Conservation (phyloP, 2,113 vertebrate species). For the Pomatorhinus ruficollis region DNA sequence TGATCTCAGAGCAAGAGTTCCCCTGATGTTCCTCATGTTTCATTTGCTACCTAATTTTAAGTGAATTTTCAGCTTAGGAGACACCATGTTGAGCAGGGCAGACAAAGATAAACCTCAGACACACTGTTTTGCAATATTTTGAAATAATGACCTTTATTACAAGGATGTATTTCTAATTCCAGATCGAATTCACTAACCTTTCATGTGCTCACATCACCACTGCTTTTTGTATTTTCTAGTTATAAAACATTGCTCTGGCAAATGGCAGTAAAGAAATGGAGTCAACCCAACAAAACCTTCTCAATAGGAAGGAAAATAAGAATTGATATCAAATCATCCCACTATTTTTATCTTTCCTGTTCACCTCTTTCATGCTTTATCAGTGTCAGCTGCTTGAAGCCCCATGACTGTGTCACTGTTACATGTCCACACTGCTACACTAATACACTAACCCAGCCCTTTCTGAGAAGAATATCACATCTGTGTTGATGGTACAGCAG, state of each 20-base stretch:
- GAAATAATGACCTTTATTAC: background rate
- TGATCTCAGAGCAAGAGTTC: background rate
- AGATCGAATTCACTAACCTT: background rate
- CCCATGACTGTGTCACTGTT: background rate
- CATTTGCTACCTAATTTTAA: background rate
- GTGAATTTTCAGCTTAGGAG: background rate
- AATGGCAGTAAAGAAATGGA: background rate
- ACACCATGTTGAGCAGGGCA: background rate
- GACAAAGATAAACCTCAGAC: background rate
- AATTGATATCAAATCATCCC: background rate
- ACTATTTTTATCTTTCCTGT: background rate
- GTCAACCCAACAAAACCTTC: background rate
- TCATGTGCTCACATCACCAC: background rate
- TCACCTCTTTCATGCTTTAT: background rate
- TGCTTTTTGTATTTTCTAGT: background rate
- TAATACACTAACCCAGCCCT: background rate
- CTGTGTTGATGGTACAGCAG: background rate
- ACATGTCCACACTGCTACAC: background rate
- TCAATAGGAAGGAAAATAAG: background rate
- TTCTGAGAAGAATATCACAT: background rate
- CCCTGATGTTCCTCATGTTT: background rate
- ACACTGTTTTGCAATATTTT: background rate
- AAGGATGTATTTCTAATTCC: background rate
- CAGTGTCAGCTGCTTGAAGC: background rate
- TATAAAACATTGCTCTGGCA: background rate